Conservation (phyloP, 1,140 invertebrate species). For the Spodoptera litura region DNA sequence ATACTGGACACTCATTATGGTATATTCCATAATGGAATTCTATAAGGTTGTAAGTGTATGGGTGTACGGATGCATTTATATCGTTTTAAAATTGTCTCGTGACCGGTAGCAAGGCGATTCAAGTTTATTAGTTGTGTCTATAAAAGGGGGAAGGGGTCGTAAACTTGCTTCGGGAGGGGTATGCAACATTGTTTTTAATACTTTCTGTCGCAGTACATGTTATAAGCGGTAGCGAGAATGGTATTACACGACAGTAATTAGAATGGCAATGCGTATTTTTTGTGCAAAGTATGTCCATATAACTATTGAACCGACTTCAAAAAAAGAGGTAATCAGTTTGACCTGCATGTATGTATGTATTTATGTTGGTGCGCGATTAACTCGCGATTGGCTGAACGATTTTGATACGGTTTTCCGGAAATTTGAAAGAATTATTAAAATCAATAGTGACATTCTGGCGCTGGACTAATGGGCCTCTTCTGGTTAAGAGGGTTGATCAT, state of each 20-base stretch:
- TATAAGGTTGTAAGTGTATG: slow-evolving; percentile 4
- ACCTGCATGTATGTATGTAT: too few species aligned
- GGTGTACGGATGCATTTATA: background rate
- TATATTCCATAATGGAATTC: background rate
- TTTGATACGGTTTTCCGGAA: too few species aligned
- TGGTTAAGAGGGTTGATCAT: too few species aligned
- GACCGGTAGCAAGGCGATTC: slow-evolving; percentile 57
- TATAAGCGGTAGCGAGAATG: slow-evolving; percentile 33
- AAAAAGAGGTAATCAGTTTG: too few species aligned
- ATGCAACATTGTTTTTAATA: slow-evolving; percentile 71
- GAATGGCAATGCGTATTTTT: background rate
- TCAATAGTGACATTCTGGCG: too few species aligned
- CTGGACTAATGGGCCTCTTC: too few species aligned
- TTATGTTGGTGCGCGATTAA: too few species aligned
- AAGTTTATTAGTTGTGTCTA: slow-evolving; percentile 77
- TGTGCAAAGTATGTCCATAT: too few species aligned
- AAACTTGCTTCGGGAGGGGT: slow-evolving; percentile 64
- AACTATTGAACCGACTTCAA: too few species aligned
- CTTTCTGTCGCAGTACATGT: slow-evolving; percentile 44
- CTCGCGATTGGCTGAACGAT: too few species aligned
- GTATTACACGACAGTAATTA: background rate
- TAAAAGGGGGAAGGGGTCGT: slow-evolving; percentile 71
- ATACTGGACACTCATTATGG: slow-evolving; percentile 29
- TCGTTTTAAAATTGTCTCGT: slow-evolving; percentile 6
- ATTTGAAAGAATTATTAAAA: too few species aligned